Percentiles rank a stretch among this genome's conserved stretches.
These are phyloP conservation scores for cattle (Bos taurus) DNA, from an alignment of 2,113 vertebrate species.

Conservation along the genomic window DNA sequence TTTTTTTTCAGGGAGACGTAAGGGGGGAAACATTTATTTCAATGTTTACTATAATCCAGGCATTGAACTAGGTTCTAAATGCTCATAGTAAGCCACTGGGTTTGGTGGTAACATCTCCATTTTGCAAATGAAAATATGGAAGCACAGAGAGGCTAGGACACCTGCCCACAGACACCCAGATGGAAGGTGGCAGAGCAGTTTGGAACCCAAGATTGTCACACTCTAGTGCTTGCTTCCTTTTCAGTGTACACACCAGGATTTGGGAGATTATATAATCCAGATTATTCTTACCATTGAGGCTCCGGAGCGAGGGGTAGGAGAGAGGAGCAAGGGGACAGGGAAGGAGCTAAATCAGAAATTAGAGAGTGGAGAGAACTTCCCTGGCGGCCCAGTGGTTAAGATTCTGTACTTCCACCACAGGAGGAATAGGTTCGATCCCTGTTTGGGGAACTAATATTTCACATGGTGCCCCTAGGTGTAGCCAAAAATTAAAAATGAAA, in stretches of 20 bases:
- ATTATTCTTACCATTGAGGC: neutral
- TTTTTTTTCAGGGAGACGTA: neutral
- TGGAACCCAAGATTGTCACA: neutral
- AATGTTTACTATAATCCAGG: neutral
- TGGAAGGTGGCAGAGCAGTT: neutral
- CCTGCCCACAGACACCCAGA: neutral
- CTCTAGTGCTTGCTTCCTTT: neutral
- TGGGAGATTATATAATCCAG: neutral
- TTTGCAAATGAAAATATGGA: neutral
- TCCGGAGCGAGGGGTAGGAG: fast-evolving
- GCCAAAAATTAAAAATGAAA: neutral
- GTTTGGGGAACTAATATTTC: neutral
- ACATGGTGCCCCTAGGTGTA: neutral
- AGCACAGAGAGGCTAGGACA: neutral
- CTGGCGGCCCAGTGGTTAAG: neutral
- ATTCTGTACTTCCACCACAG: neutral
- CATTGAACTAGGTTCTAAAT: neutral
- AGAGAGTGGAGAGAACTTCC: neutral
- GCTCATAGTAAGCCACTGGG: neutral
- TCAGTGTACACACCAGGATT: neutral
- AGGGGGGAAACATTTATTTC: neutral
- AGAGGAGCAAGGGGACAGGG: neutral
- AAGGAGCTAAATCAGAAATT: neutral
- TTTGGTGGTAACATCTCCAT: neutral
- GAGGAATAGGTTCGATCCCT: neutral